Conservation (phyloP, 1,140 invertebrate genomes). For the Phymorhynchus buccinoides region DNA sequence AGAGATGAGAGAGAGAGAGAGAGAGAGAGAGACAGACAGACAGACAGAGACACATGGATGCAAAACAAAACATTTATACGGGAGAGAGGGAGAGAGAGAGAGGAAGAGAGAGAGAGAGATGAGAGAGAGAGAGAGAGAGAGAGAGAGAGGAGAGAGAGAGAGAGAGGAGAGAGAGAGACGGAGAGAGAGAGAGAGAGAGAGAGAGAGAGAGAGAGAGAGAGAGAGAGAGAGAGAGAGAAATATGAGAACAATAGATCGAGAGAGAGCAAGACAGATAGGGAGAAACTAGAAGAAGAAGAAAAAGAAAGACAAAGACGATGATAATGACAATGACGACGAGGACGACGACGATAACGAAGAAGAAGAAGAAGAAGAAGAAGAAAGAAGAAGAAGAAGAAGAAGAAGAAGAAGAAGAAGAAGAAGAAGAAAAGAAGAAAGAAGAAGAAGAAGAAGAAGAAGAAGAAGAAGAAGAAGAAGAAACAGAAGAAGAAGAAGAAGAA, state of each 20-base stretch:
- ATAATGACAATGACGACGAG: neutral
- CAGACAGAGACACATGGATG: too few relatives aligned
- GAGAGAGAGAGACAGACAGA: neutral
- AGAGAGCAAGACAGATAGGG: neutral
- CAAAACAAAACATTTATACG: too few relatives aligned
- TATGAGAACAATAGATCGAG: neutral
- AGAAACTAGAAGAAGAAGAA: neutral
- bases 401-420: too few relatives aligned
- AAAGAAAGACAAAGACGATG: neutral
- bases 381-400: too few relatives aligned
- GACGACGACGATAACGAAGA: neutral
- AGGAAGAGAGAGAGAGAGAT: neutral
- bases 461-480: neutral
- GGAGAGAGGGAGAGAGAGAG: neutral
- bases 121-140: neutral
- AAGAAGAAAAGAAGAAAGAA: neutral
- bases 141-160: neutral
- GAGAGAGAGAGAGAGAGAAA: neutral
- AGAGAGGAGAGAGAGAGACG: neutral
- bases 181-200: neutral
- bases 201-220: neutral
- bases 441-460: neutral
- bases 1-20: neutral
- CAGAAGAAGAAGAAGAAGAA: neutral
- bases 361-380: neutral